Percentiles rank a stretch among this genome's conserved stretches.
phyloP scores from a whole-genome alignment of 1,140 invertebrate species.

The Plectus sambesii region DNA sequence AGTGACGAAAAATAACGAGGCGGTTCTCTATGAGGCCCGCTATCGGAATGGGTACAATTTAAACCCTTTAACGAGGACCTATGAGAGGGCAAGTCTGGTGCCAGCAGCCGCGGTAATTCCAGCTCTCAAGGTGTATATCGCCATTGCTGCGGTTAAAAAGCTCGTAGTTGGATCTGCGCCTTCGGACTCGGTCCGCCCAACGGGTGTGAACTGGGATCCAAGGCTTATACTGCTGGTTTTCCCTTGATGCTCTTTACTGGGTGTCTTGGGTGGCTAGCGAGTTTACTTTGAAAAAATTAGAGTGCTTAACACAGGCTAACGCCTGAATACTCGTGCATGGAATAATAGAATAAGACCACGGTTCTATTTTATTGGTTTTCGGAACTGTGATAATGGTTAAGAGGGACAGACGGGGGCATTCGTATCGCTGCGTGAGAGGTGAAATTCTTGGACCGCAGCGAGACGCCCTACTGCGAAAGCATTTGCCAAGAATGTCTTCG shows the following conservation, averaged over 20 bases:
- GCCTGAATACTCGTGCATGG: constrained; percentile 67
- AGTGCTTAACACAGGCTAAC: constrained; percentile 65
- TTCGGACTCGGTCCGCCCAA: constrained; percentile 11
- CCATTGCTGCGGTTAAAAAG: constrained; percentile 54
- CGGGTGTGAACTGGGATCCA: constrained; percentile 1
- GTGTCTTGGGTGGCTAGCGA: constrained; percentile 49
- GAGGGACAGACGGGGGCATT: constrained; percentile 39
- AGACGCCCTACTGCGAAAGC: constrained; percentile 65
- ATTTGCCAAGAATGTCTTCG: constrained; percentile 71
- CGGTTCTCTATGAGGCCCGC: constrained; percentile 63
- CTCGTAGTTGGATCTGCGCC: constrained; percentile 48
- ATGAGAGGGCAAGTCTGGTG: constrained; percentile 74
- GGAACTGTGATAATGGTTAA: constrained; percentile 31
- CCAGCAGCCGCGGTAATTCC: constrained; percentile 67
- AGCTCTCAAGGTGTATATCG: constrained; percentile 79
- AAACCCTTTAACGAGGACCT: constrained; percentile 72
- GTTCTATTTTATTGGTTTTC: constrained; percentile 56
- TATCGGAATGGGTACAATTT: constrained; percentile 78
- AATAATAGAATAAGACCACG: constrained; percentile 69
- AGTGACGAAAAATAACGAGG: constrained; percentile 79
- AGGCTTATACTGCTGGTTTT: constrained; percentile 39
- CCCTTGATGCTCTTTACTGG: constrained; percentile 46
- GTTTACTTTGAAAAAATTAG: constrained; percentile 70
- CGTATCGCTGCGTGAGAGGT: constrained; percentile 35
- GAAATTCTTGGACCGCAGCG: constrained; percentile 61